These are phyloP conservation scores for Pterocles burchelli DNA, from an alignment of 2,113 vertebrate species.

Conservation along the genomic window DNA sequence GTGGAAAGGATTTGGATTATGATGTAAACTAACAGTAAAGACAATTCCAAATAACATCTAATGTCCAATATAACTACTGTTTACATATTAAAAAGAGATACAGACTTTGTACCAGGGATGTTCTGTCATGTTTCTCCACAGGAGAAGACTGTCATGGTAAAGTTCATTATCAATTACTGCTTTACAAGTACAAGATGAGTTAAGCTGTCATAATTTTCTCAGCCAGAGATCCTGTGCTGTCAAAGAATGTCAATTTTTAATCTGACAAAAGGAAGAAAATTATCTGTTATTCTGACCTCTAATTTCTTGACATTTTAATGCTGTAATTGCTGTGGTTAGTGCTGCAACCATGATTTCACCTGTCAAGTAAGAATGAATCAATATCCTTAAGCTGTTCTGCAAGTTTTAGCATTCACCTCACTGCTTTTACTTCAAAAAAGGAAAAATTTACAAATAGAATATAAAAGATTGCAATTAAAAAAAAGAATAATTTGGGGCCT, in stretches of 20 bases:
- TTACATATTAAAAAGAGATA: conserved; percentile 84
- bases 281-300: conserved; percentile 88
- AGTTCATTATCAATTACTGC: conserved; percentile 84
- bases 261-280: conserved; percentile 87
- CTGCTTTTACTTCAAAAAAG: conserved; percentile 6
- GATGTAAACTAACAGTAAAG: conserved; percentile 76
- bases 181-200: conserved; percentile 86
- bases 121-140: conserved; percentile 90
- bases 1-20: conserved; percentile 67
- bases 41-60: conserved; percentile 77
- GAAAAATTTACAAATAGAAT: neutral
- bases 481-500: neutral
- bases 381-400: conserved; percentile 81
- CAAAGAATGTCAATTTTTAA: conserved; percentile 86
- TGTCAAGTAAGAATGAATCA: conserved; percentile 89
- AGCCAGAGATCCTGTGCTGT: conserved; percentile 81
- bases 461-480: neutral
- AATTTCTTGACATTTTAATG: conserved; percentile 95
- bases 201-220: conserved; percentile 88
- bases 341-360: conserved; percentile 82
- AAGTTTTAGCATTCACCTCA: conserved; percentile 72
- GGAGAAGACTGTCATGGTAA: conserved; percentile 86
- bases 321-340: conserved; percentile 89
- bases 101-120: conserved; percentile 80
- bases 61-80: conserved; percentile 86